Conservation (phyloP, 2,113 vertebrate genomes). For the Pungitius pungitius region DNA sequence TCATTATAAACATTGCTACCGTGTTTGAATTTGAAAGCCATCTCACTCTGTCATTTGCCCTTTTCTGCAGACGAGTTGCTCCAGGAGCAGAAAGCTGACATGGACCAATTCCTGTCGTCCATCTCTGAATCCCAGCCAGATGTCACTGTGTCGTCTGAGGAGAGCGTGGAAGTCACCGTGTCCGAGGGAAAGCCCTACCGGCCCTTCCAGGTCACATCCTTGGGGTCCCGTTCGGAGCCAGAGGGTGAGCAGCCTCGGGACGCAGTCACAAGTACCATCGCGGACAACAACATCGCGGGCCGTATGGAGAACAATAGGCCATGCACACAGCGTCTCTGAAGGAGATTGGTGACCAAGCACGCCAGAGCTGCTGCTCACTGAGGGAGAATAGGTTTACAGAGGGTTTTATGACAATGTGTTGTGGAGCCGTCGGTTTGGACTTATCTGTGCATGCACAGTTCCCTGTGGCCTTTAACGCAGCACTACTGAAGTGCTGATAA, state of each 20-base stretch:
- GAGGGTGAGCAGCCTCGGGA: slow-evolving; percentile 85
- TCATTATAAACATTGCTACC: slow-evolving; percentile 4
- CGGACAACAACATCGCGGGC: slow-evolving; percentile 12
- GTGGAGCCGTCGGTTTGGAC: slow-evolving; percentile 36
- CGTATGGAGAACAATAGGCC: slow-evolving; percentile 23
- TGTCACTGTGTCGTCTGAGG: slow-evolving; percentile 90
- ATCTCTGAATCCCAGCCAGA: slow-evolving; percentile 93
- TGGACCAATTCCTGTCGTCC: slow-evolving; percentile 95
- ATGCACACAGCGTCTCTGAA: slow-evolving; percentile 18
- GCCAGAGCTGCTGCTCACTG: slow-evolving; percentile 7
- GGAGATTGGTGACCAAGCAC: slow-evolving; percentile 32
- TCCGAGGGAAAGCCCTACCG: slow-evolving; percentile 87
- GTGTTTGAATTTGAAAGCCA: background rate
- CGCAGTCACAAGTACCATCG: slow-evolving; percentile 1
- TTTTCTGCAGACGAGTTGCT: slow-evolving; percentile 88
- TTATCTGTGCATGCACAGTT: slow-evolving; percentile 57
- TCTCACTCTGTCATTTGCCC: slow-evolving; percentile 5
- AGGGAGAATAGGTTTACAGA: slow-evolving; percentile 18
- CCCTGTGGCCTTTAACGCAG: slow-evolving; percentile 52
- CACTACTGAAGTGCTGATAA: slow-evolving; percentile 50
- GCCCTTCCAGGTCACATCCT: slow-evolving; percentile 90
- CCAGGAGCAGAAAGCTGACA: slow-evolving; percentile 93
- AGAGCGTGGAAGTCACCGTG: slow-evolving; percentile 86
- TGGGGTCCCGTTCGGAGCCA: slow-evolving; percentile 86
- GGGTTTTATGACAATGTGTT: slow-evolving; percentile 24